Evolutionary conservation across 1,140 invertebrate species (phyloP), one percentile per base, ranked within the genome.

Genomic region (Calephelis nemesis): DNA sequence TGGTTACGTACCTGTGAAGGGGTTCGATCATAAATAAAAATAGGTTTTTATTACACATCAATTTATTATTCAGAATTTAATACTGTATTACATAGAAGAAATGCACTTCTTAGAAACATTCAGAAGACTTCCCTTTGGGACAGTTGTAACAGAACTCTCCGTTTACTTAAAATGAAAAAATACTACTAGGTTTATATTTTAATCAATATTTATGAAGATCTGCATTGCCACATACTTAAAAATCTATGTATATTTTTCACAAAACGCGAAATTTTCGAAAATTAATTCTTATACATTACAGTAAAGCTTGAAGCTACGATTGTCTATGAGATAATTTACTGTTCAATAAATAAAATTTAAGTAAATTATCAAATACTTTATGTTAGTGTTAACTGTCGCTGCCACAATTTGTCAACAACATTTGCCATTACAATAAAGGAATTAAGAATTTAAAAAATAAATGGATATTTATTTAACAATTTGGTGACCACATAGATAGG

Each of bases 31-130:
- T 7, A 45, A 45, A 45, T 45, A 7, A 45, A 45, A 45, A 45
- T 8, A 5, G 42, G 42, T 9, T 45, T 69, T 76, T 79, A 81
- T 85, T 77, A 84, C 88, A 87, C 86, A 90, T 89, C 83, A 84
- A 91, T 91, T 91, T 92, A 90, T 85, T 90, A 89, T 93, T 94
- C 93, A 93, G 94, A 94, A 93, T 93, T 93, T 96, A 96, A 95
- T 95, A 95, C 95, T 96, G 95, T 95, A 95, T 95, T 95, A 95
- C 95, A 95, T 95, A 95, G 94, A 95, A 95, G 95, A 96, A 96
- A 96, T 96, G 95, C 95, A 96, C 95, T 95, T 95, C 93, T 94
- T 93, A 94, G 95, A 96, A 96, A 96, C 95, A 95, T 95, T 95
- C 95, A 95, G 95, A 96, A 95, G 95, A 96, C 94, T 92, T 92